A percentile compares a stretch with the other conserved stretches of the same genome.
Evolutionary conservation across 2,888 invertebrate species (phyloP).

Genomic region (Callyntrura sp.): DNA sequence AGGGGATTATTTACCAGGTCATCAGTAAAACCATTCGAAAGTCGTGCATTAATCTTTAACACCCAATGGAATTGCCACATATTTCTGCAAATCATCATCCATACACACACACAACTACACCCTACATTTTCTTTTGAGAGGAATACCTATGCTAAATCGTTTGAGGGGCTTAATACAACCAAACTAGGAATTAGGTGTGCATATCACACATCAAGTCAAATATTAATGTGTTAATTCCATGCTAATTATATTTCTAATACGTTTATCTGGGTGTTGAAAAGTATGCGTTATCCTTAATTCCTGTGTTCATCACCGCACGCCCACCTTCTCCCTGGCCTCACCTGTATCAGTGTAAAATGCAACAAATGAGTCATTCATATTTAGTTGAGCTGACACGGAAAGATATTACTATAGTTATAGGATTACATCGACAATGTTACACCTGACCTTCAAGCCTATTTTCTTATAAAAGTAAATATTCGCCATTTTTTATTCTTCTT

Average conservation of each 20-base stretch:
- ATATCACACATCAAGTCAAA: background rate
- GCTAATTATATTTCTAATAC: background rate
- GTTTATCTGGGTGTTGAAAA: slow-evolving; percentile 39
- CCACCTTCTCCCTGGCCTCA: background rate
- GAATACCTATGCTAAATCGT: background rate
- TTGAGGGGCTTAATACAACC: background rate
- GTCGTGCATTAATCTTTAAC: background rate
- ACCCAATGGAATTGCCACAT: background rate
- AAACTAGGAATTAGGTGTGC: background rate
- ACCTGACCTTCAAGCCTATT: slow-evolving; percentile 60
- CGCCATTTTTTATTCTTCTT: too few species aligned
- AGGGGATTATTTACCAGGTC: background rate
- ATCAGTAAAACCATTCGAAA: background rate
- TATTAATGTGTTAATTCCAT: slow-evolving; percentile 47
- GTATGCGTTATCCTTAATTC: slow-evolving; percentile 35
- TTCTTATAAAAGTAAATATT: background rate
- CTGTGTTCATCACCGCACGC: slow-evolving; percentile 29
- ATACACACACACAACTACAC: background rate
- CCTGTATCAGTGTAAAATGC: background rate
- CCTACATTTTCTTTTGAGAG: background rate
- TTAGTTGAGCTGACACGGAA: background rate
- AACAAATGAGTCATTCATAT: background rate
- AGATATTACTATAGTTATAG: slow-evolving; percentile 17
- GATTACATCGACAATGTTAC: slow-evolving; percentile 39
- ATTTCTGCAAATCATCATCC: background rate